A percentile compares a stretch with the other conserved stretches of the same genome.
Evolutionary conservation across 2,888 invertebrate genomes (phyloP).

Genomic region (Dorcus hopei): DNA sequence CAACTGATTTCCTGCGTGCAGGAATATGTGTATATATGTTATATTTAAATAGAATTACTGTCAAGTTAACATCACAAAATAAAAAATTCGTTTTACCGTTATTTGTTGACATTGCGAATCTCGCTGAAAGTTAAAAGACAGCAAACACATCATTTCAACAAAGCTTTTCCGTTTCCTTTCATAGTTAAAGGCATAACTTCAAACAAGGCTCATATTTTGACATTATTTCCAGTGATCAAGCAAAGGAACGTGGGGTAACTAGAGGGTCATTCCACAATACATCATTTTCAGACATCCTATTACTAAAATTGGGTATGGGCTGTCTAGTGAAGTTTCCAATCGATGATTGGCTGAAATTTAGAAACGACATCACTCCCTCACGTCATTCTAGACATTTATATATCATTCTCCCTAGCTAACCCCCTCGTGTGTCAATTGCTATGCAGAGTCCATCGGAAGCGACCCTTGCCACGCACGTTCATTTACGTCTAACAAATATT

Average conservation of each 20-base stretch:
- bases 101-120: too few species aligned
- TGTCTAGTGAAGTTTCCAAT: constrained; percentile 34
- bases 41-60: too few species aligned
- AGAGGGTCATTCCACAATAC: constrained; percentile 43
- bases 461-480: constrained; percentile 17
- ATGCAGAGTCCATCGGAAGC: constrained; percentile 23
- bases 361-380: constrained; percentile 35
- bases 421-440: constrained; percentile 25
- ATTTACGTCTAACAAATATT: constrained; percentile 7
- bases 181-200: constrained; percentile 19
- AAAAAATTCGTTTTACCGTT: too few species aligned
- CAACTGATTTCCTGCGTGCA: too few species aligned
- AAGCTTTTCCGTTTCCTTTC: constrained; percentile 29
- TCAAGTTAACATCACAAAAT: too few species aligned
- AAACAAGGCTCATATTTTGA: constrained; percentile 32
- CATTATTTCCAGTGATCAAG: constrained; percentile 35
- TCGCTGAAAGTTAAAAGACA: neutral
- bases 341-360: constrained; percentile 39
- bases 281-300: constrained; percentile 48
- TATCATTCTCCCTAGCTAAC: constrained; percentile 27
- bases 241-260: constrained; percentile 26
- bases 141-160: constrained; percentile 19
- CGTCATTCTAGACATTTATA: constrained; percentile 33
- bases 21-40: too few species aligned
- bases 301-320: constrained; percentile 42